A percentile compares a stretch with the other conserved stretches of the same genome.
Conservation (phyloP, 2,888 invertebrate genomes). For the Agonopterix subpropinquella region DNA sequence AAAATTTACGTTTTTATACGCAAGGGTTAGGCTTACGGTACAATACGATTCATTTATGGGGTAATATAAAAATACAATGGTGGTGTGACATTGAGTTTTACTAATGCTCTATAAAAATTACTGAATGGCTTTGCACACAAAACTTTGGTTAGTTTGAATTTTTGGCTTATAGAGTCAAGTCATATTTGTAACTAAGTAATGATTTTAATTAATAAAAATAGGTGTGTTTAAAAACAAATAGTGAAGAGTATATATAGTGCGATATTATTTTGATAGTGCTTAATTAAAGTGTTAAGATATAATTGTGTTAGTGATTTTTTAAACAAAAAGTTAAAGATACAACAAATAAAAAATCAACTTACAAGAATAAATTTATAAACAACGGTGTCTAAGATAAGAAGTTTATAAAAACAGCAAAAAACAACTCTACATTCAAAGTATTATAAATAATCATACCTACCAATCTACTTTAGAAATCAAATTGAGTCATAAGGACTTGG, state of each 20-base stretch:
- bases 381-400: no score
- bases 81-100: constrained; percentile 46
- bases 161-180: constrained; percentile 48
- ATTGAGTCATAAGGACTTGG: no score
- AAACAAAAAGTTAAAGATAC: no score
- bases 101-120: constrained; percentile 51
- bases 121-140: constrained; percentile 34
- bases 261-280: neutral
- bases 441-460: no score
- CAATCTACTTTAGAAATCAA: no score
- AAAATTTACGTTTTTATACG: constrained; percentile 35
- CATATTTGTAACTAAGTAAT: constrained; percentile 16
- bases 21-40: constrained; percentile 52
- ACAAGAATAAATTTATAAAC: no score
- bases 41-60: constrained; percentile 52
- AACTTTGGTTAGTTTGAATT: constrained; percentile 50
- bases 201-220: neutral
- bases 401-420: no score
- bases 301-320: no score
- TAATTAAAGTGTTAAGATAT: no score
- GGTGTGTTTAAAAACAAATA: neutral
- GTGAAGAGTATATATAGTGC: no score
- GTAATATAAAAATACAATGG: constrained; percentile 59
- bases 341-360: no score
- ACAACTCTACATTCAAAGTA: no score